Evolutionary conservation across 2,888 invertebrate species (phyloP), one percentile per base, ranked within the genome.

Genomic region (Neria commutata): DNA sequence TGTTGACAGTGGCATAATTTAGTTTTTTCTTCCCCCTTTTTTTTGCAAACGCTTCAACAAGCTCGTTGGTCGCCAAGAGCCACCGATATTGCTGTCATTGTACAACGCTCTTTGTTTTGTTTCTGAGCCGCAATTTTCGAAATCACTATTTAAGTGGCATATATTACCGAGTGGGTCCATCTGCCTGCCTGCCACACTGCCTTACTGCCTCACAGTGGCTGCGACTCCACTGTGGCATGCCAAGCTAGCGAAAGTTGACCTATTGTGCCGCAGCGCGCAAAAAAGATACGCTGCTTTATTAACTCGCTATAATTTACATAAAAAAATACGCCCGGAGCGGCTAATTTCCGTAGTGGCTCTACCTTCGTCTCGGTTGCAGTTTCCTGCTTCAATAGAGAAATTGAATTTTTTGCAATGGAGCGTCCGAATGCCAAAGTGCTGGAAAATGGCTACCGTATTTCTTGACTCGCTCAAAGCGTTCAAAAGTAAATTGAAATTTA

Each of bases 221-320:
- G 63, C 50, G 66, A 70, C 64, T 71, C 72, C 68, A 70, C 68
- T 74, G 68, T 67, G n/a, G 72, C 76, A 73, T 76, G 69, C 75
- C 71, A 67, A 71, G 73, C 67, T 76, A 76, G 76, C 76, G 76
- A 76, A 76, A 76, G 76, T 76, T 76, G 76, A 76, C 76, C 76
- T 75, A 78, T 73, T 76, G 42, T 21, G 42, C 42, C 21, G 42
- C 19, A 21, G 42, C 42, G 21, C n/a, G 21, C 42, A 17, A 42
- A n/a, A n/a, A n/a, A n/a, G n/a, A n/a, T n/a, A n/a, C n/a, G n/a
- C n/a, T n/a, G n/a, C n/a, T n/a, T n/a, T n/a, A n/a, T n/a, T n/a
- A n/a, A n/a, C n/a, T n/a, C n/a, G n/a, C n/a, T 14, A 37, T 21
- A 19, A 42, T 42, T 42, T 42, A 42, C 42, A 42, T 42, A 42